These are phyloP conservation scores for Erebia aethiops DNA, from an alignment of 2,888 invertebrate species.

Conservation along the genomic window DNA sequence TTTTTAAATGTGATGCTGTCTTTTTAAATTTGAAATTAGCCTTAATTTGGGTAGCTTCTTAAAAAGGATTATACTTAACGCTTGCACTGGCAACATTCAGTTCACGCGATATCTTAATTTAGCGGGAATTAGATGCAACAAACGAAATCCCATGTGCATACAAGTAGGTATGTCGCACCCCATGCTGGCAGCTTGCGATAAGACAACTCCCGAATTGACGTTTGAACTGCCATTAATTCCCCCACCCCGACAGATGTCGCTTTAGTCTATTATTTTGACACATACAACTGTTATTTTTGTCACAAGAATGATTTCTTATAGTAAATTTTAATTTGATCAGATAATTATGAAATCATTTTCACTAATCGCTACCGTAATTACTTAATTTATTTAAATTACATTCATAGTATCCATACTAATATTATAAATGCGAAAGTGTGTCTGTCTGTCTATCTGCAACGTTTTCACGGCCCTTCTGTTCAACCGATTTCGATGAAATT, in stretches of 20 bases:
- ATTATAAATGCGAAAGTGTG: too few species aligned
- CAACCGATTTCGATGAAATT: too few species aligned
- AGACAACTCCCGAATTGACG: slow-evolving; percentile 74
- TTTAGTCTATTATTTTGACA: slow-evolving; percentile 78
- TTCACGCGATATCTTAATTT: slow-evolving; percentile 13
- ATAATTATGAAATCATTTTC: background rate
- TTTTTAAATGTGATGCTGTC: too few species aligned
- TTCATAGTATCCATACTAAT: too few species aligned
- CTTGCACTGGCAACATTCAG: too few species aligned
- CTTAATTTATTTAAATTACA: too few species aligned
- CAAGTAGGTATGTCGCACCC: slow-evolving; percentile 56
- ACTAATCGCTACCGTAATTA: too few species aligned
- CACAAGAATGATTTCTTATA: slow-evolving; percentile 61
- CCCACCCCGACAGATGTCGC: slow-evolving; percentile 74
- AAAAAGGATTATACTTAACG: too few species aligned
- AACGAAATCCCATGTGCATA: slow-evolving; percentile 59
- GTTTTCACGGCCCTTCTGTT: too few species aligned
- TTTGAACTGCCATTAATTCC: slow-evolving; percentile 78
- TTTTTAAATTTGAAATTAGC: too few species aligned
- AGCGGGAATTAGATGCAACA: slow-evolving; percentile 29
- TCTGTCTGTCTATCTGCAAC: too few species aligned
- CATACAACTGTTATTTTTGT: slow-evolving; percentile 72
- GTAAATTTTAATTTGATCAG: background rate
- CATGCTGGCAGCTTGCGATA: slow-evolving; percentile 66
- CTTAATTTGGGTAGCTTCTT: too few species aligned